A percentile compares a stretch with the other conserved stretches of the same genome.
These are phyloP conservation scores for Camelus dromedarius DNA, from an alignment of 2,113 vertebrate genomes.

Conservation along the genomic window DNA sequence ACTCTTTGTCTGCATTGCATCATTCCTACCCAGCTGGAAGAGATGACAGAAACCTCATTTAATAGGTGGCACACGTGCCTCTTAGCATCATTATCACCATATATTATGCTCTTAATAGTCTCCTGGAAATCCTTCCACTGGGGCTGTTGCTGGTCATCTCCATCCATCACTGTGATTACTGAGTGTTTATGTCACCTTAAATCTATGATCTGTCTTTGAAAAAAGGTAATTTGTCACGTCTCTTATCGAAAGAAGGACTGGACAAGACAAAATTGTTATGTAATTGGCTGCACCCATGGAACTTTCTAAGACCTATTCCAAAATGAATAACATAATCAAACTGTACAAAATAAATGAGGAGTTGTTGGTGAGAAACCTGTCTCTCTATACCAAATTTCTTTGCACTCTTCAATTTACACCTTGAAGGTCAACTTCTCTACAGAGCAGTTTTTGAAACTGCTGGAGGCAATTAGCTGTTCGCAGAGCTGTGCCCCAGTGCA, in stretches of 20 bases:
- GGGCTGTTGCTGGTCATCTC: background rate
- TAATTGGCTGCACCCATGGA: background rate
- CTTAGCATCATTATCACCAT: background rate
- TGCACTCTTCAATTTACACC: background rate
- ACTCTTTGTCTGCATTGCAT: background rate
- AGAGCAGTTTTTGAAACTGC: background rate
- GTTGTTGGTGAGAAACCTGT: background rate
- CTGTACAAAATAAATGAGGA: background rate
- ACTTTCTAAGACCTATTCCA: background rate
- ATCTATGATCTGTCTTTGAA: conserved; percentile 52
- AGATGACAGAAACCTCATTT: background rate
- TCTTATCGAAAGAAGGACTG: background rate
- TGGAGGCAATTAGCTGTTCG: background rate
- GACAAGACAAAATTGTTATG: background rate
- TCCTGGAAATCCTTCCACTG: background rate
- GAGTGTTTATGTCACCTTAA: conserved; percentile 21
- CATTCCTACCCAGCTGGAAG: background rate
- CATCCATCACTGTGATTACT: conserved; percentile 4
- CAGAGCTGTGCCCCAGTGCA: background rate
- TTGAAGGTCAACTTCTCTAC: background rate
- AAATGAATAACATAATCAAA: background rate
- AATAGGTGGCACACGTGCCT: background rate
- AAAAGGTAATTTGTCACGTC: conserved; percentile 40
- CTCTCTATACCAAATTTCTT: background rate
- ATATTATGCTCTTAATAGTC: background rate